These are phyloP conservation scores for Diabrotica undecimpunctata DNA, from an alignment of 1,140 invertebrate genomes.

Conservation along the genomic window DNA sequence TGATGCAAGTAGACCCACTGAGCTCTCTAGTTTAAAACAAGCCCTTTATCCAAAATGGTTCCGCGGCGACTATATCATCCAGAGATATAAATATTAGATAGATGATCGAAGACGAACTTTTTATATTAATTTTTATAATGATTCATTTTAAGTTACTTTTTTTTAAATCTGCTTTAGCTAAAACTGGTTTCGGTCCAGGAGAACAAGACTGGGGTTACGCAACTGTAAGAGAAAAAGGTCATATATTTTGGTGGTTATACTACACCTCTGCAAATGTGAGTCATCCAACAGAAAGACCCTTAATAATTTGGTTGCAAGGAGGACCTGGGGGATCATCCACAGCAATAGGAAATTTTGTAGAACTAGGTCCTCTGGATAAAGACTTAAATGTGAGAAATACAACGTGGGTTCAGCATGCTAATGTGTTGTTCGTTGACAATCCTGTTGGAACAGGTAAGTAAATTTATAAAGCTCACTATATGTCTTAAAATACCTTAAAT, in stretches of 20 bases:
- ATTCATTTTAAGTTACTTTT: no score
- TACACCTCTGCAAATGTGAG: slow-evolving; percentile 60
- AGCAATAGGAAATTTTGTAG: slow-evolving; percentile 74
- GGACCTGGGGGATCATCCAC: slow-evolving; percentile 74
- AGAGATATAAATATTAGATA: no score
- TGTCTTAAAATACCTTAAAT: no score
- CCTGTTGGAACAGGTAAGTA: slow-evolving; percentile 59
- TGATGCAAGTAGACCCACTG: no score
- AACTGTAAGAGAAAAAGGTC: slow-evolving; percentile 63
- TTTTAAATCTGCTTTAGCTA: slow-evolving; percentile 2
- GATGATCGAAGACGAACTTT: no score
- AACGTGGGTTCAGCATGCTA: slow-evolving; percentile 72
- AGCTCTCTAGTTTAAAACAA: no score
- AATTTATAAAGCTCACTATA: no score
- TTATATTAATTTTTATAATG: no score
- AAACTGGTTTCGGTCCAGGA: slow-evolving; percentile 52
- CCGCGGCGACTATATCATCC: no score
- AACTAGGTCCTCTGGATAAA: slow-evolving; percentile 68
- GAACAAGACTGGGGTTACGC: slow-evolving; percentile 68
- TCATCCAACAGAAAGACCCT: slow-evolving; percentile 58
- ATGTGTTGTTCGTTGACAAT: slow-evolving; percentile 83
- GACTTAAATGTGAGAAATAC: slow-evolving; percentile 62
- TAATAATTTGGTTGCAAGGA: slow-evolving; percentile 65
- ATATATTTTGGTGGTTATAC: slow-evolving; percentile 84
- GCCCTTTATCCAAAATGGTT: no score